phyloP scores from a whole-genome alignment of 1,140 invertebrate genomes.

The Zaprionus camerounensis region DNA sequence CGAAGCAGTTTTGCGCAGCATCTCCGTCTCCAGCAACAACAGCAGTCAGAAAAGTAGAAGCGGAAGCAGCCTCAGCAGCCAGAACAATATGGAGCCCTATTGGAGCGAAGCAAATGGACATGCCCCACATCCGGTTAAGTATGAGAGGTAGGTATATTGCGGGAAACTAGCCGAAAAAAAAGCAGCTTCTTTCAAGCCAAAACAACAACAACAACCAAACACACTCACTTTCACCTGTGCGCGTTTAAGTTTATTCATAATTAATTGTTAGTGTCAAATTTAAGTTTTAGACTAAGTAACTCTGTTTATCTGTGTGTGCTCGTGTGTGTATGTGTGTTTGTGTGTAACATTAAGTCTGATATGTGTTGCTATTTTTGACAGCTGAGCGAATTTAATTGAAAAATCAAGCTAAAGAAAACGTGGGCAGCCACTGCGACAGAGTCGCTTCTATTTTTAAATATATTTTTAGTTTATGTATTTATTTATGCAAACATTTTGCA shows the following conservation, averaged over 20 bases:
- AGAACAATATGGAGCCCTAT: constrained; percentile 77
- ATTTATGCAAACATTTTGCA: constrained; percentile 60
- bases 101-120: constrained; percentile 83
- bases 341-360: constrained; percentile 28
- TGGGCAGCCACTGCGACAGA: constrained; percentile 50
- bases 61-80: constrained; percentile 26
- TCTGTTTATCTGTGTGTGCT: constrained; percentile 27
- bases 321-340: constrained; percentile 16
- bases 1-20: constrained; percentile 41
- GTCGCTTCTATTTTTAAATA: constrained; percentile 45
- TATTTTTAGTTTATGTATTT: constrained; percentile 59
- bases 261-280: constrained; percentile 33
- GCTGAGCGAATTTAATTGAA: constrained; percentile 61
- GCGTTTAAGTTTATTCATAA: constrained; percentile 63
- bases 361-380: constrained; percentile 67
- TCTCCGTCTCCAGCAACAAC: constrained; percentile 19
- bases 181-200: constrained; percentile 29
- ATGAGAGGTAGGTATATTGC: constrained; percentile 83
- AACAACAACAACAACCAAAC: constrained; percentile 30
- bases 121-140: constrained; percentile 84
- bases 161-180: constrained; percentile 3
- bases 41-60: constrained; percentile 32
- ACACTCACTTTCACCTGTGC: constrained; percentile 73
- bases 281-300: constrained; percentile 44
- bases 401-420: constrained; percentile 53